Conservation (phyloP, 2,888 invertebrate genomes). For the Habrosyne pyritoides region DNA sequence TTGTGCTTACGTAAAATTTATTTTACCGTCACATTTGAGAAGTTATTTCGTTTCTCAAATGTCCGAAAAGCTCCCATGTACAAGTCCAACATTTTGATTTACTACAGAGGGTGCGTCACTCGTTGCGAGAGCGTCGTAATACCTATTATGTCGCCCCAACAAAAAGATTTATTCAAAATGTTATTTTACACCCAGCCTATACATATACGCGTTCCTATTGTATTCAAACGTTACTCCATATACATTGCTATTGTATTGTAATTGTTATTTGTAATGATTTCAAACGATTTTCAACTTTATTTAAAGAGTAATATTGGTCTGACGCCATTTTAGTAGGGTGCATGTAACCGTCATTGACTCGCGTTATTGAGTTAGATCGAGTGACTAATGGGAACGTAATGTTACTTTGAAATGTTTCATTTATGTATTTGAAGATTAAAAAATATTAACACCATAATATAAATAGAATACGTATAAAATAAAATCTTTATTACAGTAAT, state of each 20-base stretch:
- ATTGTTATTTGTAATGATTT: slow-evolving; percentile 55
- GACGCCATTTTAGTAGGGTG: slow-evolving; percentile 42
- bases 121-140: slow-evolving; percentile 62
- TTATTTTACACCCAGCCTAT: slow-evolving; percentile 78
- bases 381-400: slow-evolving; percentile 51
- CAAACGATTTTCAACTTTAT: slow-evolving; percentile 52
- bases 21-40: background rate
- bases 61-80: slow-evolving; percentile 50
- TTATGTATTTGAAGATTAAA: no score
- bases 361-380: slow-evolving; percentile 70
- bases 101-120: slow-evolving; percentile 70
- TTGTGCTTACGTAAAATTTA: no score
- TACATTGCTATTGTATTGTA: slow-evolving; percentile 55
- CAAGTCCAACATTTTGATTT: slow-evolving; percentile 63
- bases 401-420: background rate
- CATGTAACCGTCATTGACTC: slow-evolving; percentile 64
- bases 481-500: no score
- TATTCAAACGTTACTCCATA: slow-evolving; percentile 57
- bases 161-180: slow-evolving; percentile 83
- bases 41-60: slow-evolving; percentile 6
- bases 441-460: no score
- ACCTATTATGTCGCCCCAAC: slow-evolving; percentile 77
- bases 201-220: slow-evolving; percentile 63
- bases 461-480: no score
- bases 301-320: slow-evolving; percentile 19